Evolutionary conservation across 2,888 invertebrate genomes (phyloP).

Genomic region (Isotomurus palustris): DNA sequence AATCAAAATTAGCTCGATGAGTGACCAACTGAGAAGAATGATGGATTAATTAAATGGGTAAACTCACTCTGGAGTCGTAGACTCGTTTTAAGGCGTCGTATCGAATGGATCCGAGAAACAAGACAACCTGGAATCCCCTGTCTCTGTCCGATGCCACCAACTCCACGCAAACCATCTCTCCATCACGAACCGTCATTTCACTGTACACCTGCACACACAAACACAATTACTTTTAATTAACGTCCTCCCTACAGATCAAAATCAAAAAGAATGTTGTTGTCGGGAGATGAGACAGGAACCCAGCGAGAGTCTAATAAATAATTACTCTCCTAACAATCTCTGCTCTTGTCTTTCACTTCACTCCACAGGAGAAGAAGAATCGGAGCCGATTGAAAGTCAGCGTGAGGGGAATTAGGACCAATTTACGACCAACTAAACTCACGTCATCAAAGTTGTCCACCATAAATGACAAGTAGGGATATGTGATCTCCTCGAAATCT

Average conservation of each 20-base stretch:
- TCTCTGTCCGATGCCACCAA: conserved; percentile 86
- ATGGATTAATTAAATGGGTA: background rate
- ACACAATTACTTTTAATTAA: background rate
- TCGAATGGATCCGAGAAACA: conserved; percentile 94
- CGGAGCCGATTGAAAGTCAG: no score
- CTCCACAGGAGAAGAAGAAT: background rate
- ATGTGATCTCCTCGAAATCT: conserved; percentile 96
- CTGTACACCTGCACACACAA: conserved; percentile 66
- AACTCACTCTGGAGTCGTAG: conserved; percentile 85
- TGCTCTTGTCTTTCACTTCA: no score
- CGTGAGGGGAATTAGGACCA: no score
- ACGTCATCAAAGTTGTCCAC: conserved; percentile 51
- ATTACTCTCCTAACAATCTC: no score
- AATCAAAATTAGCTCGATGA: conserved; percentile 40
- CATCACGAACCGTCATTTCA: conserved; percentile 94
- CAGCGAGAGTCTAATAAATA: no score
- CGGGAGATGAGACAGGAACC: no score
- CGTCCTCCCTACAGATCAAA: background rate
- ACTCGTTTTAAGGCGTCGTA: conserved; percentile 96
- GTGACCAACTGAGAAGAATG: conserved; percentile 13
- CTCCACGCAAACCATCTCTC: conserved; percentile 98
- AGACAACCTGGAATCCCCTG: conserved; percentile 81
- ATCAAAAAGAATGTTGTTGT: conserved; percentile 2
- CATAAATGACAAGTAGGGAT: conserved; percentile 98
- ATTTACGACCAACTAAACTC: no score